phyloP scores from a whole-genome alignment of 37 sponge, comb jelly and placozoan species.

The Spongilla lacustris region DNA sequence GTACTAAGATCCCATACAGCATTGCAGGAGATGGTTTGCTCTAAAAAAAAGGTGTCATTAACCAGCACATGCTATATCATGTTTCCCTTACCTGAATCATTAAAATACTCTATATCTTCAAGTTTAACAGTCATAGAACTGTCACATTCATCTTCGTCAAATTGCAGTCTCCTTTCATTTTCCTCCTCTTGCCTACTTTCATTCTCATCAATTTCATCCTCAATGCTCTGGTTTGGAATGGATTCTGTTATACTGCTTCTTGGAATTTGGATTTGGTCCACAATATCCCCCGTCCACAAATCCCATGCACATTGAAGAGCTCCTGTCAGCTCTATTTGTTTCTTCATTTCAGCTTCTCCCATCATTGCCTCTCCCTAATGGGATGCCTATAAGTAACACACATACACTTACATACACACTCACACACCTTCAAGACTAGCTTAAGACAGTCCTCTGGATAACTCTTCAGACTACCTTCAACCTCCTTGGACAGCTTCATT shows the following conservation, averaged over 20 bases:
- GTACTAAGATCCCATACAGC: slow-evolving; percentile 10
- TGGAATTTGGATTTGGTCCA: no score
- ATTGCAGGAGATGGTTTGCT: neutral
- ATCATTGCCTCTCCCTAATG: neutral
- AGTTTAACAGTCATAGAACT: neutral
- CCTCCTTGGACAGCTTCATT: neutral
- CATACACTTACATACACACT: neutral
- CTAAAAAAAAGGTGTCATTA: neutral
- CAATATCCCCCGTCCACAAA: neutral
- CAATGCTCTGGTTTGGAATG: neutral
- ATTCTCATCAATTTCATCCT: neutral
- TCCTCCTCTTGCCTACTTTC: neutral
- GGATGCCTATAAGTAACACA: neutral
- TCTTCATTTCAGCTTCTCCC: neutral
- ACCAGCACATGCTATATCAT: neutral
- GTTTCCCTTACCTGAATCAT: neutral
- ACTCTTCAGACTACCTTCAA: neutral
- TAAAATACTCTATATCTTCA: neutral
- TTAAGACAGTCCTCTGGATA: slow-evolving; percentile 1
- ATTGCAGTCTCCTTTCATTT: slow-evolving; percentile 1
- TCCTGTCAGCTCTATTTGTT: neutral
- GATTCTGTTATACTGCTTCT: neutral
- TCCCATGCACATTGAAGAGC: slow-evolving; percentile 1
- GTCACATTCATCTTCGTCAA: neutral
- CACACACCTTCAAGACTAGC: neutral